Conservation (phyloP, 2,113 vertebrate species). For the Cyanocitta stelleri region DNA sequence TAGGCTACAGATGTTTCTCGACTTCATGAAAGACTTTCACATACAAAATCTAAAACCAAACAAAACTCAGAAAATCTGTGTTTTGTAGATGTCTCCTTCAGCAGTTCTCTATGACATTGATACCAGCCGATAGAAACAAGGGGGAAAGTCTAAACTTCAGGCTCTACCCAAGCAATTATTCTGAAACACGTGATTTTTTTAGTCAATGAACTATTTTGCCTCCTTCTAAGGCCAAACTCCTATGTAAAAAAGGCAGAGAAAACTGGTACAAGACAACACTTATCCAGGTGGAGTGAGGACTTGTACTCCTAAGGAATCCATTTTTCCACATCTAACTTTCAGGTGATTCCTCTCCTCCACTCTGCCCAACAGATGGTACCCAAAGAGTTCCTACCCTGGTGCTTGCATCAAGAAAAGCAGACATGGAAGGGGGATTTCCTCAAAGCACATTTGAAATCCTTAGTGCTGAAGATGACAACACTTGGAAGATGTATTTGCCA, state of each 20-base stretch:
- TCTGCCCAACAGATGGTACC: background rate
- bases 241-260: background rate
- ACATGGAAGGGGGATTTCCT: background rate
- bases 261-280: accelerated
- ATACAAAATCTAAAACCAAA: background rate
- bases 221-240: background rate
- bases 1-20: background rate
- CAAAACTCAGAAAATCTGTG: background rate
- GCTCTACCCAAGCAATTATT: background rate
- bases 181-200: background rate
- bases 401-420: background rate
- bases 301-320: background rate
- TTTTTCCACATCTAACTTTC: background rate
- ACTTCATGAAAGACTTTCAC: background rate
- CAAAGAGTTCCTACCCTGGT: background rate
- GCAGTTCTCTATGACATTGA: background rate
- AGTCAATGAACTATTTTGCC: background rate
- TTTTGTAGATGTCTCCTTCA: background rate
- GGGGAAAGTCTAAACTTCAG: background rate
- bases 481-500: background rate
- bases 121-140: background rate
- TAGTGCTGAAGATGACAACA: background rate
- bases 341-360: background rate
- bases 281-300: background rate
- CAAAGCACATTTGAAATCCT: background rate